Percentiles rank a stretch among this genome's conserved stretches.
Conservation (phyloP, 2,797 vertebrate species). For the Allochrocebus solatus region DNA sequence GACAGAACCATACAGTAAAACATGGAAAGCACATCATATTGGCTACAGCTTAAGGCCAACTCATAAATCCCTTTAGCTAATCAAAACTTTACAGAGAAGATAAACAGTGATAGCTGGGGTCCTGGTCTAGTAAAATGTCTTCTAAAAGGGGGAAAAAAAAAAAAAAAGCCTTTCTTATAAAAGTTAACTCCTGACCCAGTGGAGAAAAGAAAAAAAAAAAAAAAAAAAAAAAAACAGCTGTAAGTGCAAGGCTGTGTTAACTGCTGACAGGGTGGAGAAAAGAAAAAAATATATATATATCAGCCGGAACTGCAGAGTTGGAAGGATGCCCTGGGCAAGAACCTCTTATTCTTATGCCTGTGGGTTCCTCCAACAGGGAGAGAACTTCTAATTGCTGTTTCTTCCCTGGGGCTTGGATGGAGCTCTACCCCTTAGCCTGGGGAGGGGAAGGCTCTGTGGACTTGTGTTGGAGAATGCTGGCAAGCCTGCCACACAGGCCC, state of each 20-base stretch:
- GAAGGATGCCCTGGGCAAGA: background rate
- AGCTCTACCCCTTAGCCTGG: background rate
- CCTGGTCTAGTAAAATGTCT: background rate
- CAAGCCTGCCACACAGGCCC: background rate
- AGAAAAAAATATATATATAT: background rate
- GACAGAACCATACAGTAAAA: background rate
- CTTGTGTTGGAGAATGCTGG: background rate
- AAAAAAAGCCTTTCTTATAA: background rate
- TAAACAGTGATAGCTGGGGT: background rate
- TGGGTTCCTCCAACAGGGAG: background rate
- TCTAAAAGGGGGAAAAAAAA: background rate
- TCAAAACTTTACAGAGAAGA: background rate
- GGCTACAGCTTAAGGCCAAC: background rate
- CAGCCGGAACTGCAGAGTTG: too few relatives aligned
- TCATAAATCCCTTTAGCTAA: background rate
- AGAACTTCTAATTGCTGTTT: background rate
- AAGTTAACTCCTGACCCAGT: background rate
- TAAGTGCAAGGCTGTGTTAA: background rate
- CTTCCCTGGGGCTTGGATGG: background rate
- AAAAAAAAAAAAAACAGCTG: background rate
- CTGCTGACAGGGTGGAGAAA: background rate
- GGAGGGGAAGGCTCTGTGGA: background rate
- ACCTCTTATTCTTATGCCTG: background rate
- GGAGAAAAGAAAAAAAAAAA: background rate
- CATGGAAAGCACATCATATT: background rate